Conservation (phyloP, 2,113 vertebrate genomes). For the Pluvianellus socialis region DNA sequence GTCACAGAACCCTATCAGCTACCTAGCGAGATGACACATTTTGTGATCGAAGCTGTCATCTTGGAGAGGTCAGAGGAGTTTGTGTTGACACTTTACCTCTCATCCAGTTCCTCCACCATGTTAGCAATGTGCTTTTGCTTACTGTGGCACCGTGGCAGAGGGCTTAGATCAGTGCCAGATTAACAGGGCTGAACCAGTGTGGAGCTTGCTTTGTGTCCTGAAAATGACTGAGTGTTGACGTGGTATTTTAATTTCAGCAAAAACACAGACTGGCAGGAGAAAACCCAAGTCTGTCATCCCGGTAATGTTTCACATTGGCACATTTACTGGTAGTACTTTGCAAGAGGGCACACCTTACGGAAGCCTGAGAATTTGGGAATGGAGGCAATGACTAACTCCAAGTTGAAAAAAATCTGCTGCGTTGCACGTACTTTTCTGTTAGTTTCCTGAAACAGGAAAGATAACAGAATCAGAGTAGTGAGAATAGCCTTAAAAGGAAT, state of each 20-base stretch:
- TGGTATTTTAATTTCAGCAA: conserved; percentile 1
- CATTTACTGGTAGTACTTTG: neutral
- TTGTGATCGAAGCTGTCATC: neutral
- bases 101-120: neutral
- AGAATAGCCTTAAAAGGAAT: neutral
- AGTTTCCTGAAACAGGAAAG: neutral
- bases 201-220: neutral
- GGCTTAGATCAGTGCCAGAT: neutral
- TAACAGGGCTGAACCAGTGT: neutral
- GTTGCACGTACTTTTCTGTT: neutral
- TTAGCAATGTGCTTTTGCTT: neutral
- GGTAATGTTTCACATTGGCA: neutral
- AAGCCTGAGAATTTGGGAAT: neutral
- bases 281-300: neutral
- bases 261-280: neutral
- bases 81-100: neutral
- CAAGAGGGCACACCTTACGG: neutral
- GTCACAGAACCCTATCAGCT: neutral
- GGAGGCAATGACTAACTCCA: neutral
- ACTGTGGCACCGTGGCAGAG: neutral
- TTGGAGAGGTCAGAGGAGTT: neutral
- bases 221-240: neutral
- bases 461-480: neutral
- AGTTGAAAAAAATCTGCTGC: neutral
- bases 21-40: neutral